phyloP scores from a whole-genome alignment of 2,797 vertebrate species.

The Gymnothorax javanicus region DNA sequence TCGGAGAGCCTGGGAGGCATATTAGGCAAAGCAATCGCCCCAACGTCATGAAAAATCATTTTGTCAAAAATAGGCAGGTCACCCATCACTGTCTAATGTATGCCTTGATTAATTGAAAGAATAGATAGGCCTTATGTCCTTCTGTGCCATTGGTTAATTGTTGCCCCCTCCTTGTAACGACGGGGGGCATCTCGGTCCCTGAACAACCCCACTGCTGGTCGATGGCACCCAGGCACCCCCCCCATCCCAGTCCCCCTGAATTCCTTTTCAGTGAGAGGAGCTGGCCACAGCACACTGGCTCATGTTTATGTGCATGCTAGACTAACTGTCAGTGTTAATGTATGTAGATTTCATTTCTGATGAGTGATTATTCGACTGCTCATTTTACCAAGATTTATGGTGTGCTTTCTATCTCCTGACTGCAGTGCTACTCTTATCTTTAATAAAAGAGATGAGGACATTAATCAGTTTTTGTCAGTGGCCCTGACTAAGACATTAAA shows the following conservation, averaged over 20 bases:
- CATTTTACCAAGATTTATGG: conserved; percentile 99
- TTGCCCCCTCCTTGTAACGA: conserved; percentile 95
- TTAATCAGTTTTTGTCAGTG: conserved; percentile 99
- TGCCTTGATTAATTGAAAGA: conserved; percentile 97
- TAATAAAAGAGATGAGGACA: conserved; percentile 99
- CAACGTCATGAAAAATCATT: conserved; percentile 98
- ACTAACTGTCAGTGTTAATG: conserved; percentile 91
- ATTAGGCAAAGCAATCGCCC: conserved; percentile 93
- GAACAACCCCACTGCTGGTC: conserved; percentile 57
- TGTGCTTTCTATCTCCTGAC: conserved; percentile 98
- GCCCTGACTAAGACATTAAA: conserved; percentile 99
- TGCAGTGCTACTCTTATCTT: conserved; percentile 99
- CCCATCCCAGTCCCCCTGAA: conserved; percentile 76
- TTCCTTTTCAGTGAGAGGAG: conserved; percentile 81
- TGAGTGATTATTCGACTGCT: conserved; percentile 99
- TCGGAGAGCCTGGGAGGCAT: conserved; percentile 94
- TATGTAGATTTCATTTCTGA: conserved; percentile 99
- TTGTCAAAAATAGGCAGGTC: conserved; percentile 96
- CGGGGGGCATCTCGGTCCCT: conserved; percentile 84
- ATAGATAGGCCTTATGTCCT: conserved; percentile 99
- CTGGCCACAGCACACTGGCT: conserved; percentile 67
- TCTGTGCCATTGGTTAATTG: conserved; percentile 96
- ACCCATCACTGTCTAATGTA: conserved; percentile 98
- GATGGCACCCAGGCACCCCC: conserved; percentile 77
- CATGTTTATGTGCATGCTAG: conserved; percentile 76